phyloP scores from a whole-genome alignment of 2,797 vertebrate genomes.

The Crenichthys baileyi region DNA sequence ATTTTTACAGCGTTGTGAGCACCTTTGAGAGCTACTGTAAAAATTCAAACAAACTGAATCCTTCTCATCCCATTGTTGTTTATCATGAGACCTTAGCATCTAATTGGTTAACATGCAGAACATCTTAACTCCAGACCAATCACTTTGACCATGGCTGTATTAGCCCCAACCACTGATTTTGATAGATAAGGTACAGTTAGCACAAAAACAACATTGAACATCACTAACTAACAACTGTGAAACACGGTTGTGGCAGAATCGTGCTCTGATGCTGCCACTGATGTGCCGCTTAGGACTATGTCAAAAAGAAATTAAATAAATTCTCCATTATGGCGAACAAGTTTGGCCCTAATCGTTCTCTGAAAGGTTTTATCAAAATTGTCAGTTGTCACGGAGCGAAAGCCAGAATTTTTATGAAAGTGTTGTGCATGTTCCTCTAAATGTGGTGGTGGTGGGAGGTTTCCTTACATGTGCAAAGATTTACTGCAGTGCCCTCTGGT shows the following conservation, averaged over 20 bases:
- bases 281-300: neutral
- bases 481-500: slow-evolving; percentile 8
- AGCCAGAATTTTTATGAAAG: neutral
- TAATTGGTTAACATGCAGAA: no score
- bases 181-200: no score
- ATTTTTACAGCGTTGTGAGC: neutral
- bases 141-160: neutral
- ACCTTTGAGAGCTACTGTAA: neutral
- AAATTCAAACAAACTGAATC: neutral
- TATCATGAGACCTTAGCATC: no score
- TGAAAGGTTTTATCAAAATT: slow-evolving; percentile 2
- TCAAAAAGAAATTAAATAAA: no score
- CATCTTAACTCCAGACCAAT: neutral
- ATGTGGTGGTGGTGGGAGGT: neutral
- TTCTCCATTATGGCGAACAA: no score
- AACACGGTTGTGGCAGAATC: no score
- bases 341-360: neutral
- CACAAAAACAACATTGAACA: no score
- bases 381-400: slow-evolving; percentile 14
- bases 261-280: neutral
- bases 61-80: no score
- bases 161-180: no score
- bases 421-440: neutral
- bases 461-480: slow-evolving; percentile 5
- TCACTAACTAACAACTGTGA: no score